Evolutionary conservation across 2,797 vertebrate species (phyloP).

Genomic region (Lycodopsis pacificus): DNA sequence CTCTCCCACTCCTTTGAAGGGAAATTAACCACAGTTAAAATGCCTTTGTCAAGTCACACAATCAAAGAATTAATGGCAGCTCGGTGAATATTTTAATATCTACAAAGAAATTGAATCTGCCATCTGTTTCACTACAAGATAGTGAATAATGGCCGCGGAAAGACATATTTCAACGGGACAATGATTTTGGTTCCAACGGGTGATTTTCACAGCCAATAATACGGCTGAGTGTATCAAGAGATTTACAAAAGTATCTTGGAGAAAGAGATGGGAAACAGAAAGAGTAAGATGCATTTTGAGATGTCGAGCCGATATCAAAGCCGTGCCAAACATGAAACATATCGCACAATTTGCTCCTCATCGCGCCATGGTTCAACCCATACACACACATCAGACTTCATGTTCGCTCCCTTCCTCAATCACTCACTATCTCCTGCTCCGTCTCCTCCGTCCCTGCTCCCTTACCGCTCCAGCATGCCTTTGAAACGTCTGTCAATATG

Average conservation of each 20-base stretch:
- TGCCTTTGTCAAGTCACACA: conserved; percentile 75
- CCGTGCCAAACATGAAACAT: conserved; percentile 46
- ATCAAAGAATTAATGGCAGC: conserved; percentile 76
- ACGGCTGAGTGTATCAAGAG: conserved; percentile 40
- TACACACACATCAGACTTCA: conserved; percentile 41
- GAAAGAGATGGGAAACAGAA: conserved; percentile 12
- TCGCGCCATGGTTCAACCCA: conserved; percentile 12
- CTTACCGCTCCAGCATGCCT: conserved; percentile 38
- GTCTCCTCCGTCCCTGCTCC: conserved; percentile 8
- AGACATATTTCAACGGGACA: conserved; percentile 57
- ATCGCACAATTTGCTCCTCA: conserved; percentile 35
- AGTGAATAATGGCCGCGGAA: conserved; percentile 58
- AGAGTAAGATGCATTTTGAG: conserved; percentile 27
- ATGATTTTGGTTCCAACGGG: conserved; percentile 28
- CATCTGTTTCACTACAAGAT: conserved; percentile 73
- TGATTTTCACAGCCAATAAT: conserved; percentile 39
- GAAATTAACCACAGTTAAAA: conserved; percentile 79
- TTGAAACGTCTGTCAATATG: conserved; percentile 80
- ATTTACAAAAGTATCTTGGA: conserved; percentile 44
- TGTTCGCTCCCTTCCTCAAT: conserved; percentile 42
- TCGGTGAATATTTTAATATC: conserved; percentile 77
- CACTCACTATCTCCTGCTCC: conserved; percentile 28
- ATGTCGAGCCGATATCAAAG: conserved; percentile 53
- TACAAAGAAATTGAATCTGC: conserved; percentile 71
- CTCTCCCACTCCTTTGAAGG: conserved; percentile 67